These are phyloP conservation scores for Nineta flava DNA, from an alignment of 2,888 invertebrate species.

Conservation along the genomic window DNA sequence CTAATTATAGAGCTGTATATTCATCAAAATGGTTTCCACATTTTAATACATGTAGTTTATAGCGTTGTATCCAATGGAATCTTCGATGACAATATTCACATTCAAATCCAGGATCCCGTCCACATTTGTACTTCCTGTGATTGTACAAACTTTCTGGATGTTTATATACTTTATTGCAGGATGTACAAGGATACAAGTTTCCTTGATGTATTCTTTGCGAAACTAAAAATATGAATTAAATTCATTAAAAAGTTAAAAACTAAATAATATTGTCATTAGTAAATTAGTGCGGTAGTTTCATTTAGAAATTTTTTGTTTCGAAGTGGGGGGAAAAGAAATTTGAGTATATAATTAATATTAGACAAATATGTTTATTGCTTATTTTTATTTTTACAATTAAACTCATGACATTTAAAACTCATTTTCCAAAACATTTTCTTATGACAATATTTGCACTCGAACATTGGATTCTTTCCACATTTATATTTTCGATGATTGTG, in stretches of 20 bases:
- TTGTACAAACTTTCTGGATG: conserved; percentile 51
- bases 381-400: not conserved
- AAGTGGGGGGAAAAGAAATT: too few relatives aligned
- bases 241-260: too few relatives aligned
- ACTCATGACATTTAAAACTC: conserved; percentile 7
- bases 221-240: too few relatives aligned
- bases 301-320: too few relatives aligned
- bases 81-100: conserved; percentile 7
- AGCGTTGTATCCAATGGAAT: not conserved
- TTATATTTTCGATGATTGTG: conserved; percentile 53
- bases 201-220: too few relatives aligned
- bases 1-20: too few relatives aligned
- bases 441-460: conserved; percentile 25
- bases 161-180: conserved; percentile 58
- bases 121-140: conserved; percentile 53
- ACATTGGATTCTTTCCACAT: conserved; percentile 45
- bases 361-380: not conserved
- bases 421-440: conserved; percentile 8
- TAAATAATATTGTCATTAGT: too few relatives aligned
- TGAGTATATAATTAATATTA: too few relatives aligned
- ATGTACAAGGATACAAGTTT: conserved; percentile 31
- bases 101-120: conserved; percentile 43
- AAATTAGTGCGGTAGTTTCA: too few relatives aligned
- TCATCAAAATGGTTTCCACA: too few relatives aligned
- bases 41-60: too few relatives aligned